A percentile compares a stretch with the other conserved stretches of the same genome.
Evolutionary conservation across 2,797 vertebrate species (phyloP).

Genomic region (Semaprochilodus insignis): DNA sequence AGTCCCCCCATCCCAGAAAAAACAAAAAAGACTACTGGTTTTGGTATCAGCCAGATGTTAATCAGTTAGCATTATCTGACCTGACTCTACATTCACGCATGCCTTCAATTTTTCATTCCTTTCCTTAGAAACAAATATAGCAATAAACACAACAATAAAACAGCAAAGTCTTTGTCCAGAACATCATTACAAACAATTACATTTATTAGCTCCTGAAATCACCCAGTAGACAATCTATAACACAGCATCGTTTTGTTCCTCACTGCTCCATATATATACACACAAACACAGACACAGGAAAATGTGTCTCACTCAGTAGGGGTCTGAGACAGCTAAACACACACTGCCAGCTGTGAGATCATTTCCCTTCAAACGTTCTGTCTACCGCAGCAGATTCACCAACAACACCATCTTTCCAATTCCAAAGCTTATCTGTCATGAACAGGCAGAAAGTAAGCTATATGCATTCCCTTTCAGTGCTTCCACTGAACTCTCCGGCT

Average conservation of each 20-base stretch:
- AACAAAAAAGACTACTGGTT: too few relatives aligned
- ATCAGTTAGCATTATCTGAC: neutral
- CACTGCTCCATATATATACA: constrained; percentile 26
- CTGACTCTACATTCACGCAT: too few relatives aligned
- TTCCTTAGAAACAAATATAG: too few relatives aligned
- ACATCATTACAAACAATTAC: neutral
- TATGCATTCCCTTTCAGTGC: neutral
- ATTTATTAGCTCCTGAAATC: constrained; percentile 25
- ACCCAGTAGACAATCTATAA: constrained; percentile 32
- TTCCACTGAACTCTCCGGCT: neutral
- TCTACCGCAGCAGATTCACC: constrained; percentile 17
- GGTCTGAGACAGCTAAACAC: constrained; percentile 23
- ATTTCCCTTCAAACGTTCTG: constrained; percentile 8
- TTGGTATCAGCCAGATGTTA: neutral
- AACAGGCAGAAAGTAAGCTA: neutral
- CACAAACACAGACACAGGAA: constrained; percentile 36
- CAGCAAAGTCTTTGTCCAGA: neutral
- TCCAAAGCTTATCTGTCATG: constrained; percentile 14
- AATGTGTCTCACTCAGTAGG: constrained; percentile 16
- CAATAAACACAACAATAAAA: neutral
- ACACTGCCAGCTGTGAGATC: constrained; percentile 20
- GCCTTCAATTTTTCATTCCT: neutral
- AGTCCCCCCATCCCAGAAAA: too few relatives aligned
- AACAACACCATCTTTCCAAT: neutral
- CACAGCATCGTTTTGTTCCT: constrained; percentile 6